These are phyloP conservation scores for Philotrypesis tridentata DNA, from an alignment of 1,140 invertebrate species.

Conservation along the genomic window DNA sequence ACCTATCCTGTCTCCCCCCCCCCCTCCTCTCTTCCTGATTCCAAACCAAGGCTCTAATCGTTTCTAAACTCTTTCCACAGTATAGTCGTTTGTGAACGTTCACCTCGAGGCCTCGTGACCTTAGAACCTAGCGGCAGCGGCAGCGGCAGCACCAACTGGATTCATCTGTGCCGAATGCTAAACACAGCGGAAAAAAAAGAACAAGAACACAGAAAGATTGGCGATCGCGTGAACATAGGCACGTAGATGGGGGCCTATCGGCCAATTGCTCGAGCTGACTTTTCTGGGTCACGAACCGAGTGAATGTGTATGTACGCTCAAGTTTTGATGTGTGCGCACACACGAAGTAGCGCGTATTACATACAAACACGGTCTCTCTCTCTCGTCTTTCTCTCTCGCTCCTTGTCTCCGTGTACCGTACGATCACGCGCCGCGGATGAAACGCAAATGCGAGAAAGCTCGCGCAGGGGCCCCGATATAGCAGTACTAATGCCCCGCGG, in stretches of 20 bases:
- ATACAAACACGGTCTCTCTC: too few relatives aligned
- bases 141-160: too few relatives aligned
- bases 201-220: neutral
- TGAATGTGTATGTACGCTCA: neutral
- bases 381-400: neutral
- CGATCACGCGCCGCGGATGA: neutral
- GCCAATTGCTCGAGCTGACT: neutral
- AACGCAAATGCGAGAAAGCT: neutral
- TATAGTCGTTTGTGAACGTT: neutral
- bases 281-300: neutral
- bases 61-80: neutral
- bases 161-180: neutral
- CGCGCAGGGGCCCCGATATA: neutral
- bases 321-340: neutral
- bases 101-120: neutral
- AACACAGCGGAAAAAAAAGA: neutral
- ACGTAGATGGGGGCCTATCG: conserved; percentile 9
- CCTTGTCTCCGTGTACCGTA: neutral
- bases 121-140: neutral
- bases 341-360: neutral
- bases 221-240: neutral
- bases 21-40: neutral
- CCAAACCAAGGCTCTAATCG: neutral
- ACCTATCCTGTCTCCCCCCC: neutral
- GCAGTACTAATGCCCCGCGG: neutral